These are phyloP conservation scores for Caenorhabditis sulstoni DNA, from an alignment of 2,888 invertebrate genomes.

Conservation along the genomic window DNA sequence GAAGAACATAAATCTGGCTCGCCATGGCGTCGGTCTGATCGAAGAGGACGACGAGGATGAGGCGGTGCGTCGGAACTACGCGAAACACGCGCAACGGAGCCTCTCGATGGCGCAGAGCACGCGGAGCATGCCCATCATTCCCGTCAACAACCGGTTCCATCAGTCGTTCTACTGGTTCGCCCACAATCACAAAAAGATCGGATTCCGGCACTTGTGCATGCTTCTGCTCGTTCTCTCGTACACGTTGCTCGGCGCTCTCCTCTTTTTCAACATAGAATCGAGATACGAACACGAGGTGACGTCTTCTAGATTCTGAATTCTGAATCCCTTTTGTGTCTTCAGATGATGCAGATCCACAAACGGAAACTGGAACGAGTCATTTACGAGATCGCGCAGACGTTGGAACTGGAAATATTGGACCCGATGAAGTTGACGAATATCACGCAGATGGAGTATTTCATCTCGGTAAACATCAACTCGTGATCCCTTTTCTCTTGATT, in stretches of 20 bases:
- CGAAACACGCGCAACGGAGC: constrained; percentile 23
- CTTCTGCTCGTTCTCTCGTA: constrained; percentile 60
- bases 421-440: constrained; percentile 58
- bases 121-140: constrained; percentile 41
- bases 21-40: constrained; percentile 15
- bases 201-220: constrained; percentile 69
- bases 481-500: constrained; percentile 23
- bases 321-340: constrained; percentile 1
- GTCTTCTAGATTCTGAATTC: background rate
- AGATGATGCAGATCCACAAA: constrained; percentile 56
- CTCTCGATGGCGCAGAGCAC: constrained; percentile 51
- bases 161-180: constrained; percentile 70
- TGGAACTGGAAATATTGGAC: constrained; percentile 58
- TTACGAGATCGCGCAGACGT: constrained; percentile 50
- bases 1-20: constrained; percentile 39
- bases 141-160: constrained; percentile 59
- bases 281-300: constrained; percentile 63
- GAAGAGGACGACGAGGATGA: constrained; percentile 49
- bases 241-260: constrained; percentile 64
- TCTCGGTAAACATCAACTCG: constrained; percentile 49
- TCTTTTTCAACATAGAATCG: constrained; percentile 68
- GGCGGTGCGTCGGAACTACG: constrained; percentile 32
- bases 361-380: constrained; percentile 49
- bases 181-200: constrained; percentile 64
- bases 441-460: constrained; percentile 55